Conservation (phyloP, 2,113 vertebrate genomes). For the Hemiscyllium ocellatum region DNA sequence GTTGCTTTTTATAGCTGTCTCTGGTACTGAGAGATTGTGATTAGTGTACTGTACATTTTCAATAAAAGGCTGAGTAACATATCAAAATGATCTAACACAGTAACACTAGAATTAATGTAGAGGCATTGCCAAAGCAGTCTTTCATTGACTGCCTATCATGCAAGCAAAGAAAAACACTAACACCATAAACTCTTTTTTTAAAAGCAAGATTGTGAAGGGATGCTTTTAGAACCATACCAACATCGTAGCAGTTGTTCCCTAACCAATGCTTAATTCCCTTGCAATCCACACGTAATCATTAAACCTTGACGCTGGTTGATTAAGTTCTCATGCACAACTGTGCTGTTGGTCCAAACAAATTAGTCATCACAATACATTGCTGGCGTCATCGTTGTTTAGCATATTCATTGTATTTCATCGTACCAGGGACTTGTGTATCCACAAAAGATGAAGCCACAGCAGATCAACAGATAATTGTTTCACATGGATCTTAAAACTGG, state of each 20-base stretch:
- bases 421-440: not conserved
- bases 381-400: not conserved
- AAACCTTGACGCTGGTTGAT: not conserved
- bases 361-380: conserved; percentile 22
- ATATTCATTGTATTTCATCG: not conserved
- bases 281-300: not conserved
- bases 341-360: conserved; percentile 2
- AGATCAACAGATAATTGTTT: not conserved
- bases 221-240: not conserved
- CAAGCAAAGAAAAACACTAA: not conserved
- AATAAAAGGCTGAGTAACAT: not conserved
- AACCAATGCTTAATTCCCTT: not conserved
- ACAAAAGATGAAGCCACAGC: not conserved
- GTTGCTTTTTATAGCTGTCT: not conserved
- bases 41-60: not conserved
- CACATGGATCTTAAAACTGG: not conserved
- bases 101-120: not conserved
- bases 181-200: not conserved
- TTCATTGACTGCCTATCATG: not conserved
- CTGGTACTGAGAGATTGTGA: not conserved
- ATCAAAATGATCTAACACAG: not conserved
- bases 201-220: too few relatives aligned
- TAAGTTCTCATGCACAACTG: not conserved
- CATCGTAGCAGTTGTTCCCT: not conserved
- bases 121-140: not conserved